These are phyloP conservation scores for Drosophila truncata DNA, from an alignment of 1,140 invertebrate species.

Conservation along the genomic window DNA sequence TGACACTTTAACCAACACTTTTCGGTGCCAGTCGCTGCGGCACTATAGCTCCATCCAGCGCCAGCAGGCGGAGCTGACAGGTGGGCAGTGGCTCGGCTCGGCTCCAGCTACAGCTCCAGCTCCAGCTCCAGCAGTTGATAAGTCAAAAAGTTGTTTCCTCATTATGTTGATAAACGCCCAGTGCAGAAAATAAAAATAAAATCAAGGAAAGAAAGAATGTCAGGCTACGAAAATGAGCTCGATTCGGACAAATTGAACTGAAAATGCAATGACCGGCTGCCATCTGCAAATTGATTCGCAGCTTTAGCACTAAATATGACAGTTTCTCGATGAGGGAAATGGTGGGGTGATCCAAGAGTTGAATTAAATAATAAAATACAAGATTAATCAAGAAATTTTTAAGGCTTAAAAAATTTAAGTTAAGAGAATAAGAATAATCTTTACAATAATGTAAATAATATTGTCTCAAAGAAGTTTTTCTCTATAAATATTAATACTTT, in stretches of 20 bases:
- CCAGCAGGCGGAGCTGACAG: constrained; percentile 58
- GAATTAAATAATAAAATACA: neutral
- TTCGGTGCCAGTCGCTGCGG: constrained; percentile 61
- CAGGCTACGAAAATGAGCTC: constrained; percentile 22
- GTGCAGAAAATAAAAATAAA: constrained; percentile 21
- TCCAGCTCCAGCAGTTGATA: constrained; percentile 59
- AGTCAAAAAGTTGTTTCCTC: constrained; percentile 81
- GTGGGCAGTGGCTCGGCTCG: constrained; percentile 48
- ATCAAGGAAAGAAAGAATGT: constrained; percentile 16
- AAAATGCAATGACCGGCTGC: constrained; percentile 42
- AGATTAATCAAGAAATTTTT: neutral
- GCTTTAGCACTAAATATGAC: constrained; percentile 78
- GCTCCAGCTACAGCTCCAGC: constrained; percentile 9
- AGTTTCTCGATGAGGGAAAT: constrained; percentile 12
- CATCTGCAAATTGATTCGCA: constrained; percentile 77
- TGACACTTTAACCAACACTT: constrained; percentile 83
- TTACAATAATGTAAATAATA: too few relatives aligned
- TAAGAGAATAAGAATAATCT: too few relatives aligned
- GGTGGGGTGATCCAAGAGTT: neutral
- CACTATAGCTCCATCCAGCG: constrained; percentile 39
- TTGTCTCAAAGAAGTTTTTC: too few relatives aligned
- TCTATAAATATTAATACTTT: too few relatives aligned
- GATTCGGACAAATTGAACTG: constrained; percentile 25
- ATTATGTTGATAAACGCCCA: constrained; percentile 81
- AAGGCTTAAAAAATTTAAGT: too few relatives aligned